Percentiles rank a stretch among this genome's conserved stretches.
phyloP scores from a whole-genome alignment of 2,797 vertebrate species.

The Ctenopoma multispine region DNA sequence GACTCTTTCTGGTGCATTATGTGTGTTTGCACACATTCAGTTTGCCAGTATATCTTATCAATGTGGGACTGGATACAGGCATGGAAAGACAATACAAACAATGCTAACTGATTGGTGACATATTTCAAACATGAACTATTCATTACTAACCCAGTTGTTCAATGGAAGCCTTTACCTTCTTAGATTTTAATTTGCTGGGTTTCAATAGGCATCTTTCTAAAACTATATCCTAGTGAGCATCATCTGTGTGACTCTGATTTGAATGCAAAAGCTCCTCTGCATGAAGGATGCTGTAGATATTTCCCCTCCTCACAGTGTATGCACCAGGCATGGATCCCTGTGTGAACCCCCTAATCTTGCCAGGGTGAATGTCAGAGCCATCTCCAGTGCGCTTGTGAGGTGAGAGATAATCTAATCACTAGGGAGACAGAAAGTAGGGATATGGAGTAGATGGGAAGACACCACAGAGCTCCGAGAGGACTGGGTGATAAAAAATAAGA shows the following conservation, averaged over 20 bases:
- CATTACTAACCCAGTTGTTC: conserved; percentile 24
- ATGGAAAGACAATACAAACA: neutral
- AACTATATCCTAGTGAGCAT: neutral
- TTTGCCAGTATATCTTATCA: conserved; percentile 5
- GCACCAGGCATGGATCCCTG: conserved; percentile 21
- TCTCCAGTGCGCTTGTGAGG: conserved; percentile 23
- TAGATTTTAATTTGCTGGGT: neutral
- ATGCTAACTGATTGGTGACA: conserved; percentile 23
- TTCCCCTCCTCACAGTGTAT: neutral
- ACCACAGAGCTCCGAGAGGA: conserved; percentile 1
- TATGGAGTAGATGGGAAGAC: conserved; percentile 13
- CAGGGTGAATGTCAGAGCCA: conserved; percentile 47
- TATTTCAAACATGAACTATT: conserved; percentile 12
- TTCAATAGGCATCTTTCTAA: conserved; percentile 7
- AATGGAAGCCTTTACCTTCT: conserved; percentile 11
- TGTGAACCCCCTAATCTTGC: conserved; percentile 36
- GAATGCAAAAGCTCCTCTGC: conserved; percentile 20
- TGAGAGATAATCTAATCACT: conserved; percentile 66
- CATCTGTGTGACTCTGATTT: conserved; percentile 12
- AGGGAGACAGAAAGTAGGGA: conserved; percentile 43
- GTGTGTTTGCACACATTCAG: neutral
- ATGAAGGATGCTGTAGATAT: conserved; percentile 9
- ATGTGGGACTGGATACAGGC: neutral
- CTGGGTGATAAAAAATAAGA: conserved; percentile 8
- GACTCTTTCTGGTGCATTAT: neutral